Evolutionary conservation across 2,888 invertebrate genomes (phyloP).

Genomic region (Orthosia gothica): DNA sequence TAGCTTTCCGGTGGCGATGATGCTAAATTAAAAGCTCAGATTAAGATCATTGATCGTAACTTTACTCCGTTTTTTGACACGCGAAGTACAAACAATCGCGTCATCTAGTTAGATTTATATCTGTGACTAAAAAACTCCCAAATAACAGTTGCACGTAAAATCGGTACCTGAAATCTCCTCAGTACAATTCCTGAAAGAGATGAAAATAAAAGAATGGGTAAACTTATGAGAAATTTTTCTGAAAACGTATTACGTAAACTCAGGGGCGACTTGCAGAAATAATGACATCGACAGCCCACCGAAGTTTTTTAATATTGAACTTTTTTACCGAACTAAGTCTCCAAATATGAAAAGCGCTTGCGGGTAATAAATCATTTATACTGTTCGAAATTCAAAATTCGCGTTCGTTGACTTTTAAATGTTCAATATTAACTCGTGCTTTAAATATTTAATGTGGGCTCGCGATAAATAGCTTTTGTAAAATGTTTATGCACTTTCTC

Average conservation of each 20-base stretch:
- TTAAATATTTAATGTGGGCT: slow-evolving; percentile 48
- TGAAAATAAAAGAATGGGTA: slow-evolving; percentile 50
- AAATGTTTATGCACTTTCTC: slow-evolving; percentile 41
- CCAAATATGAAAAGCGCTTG: slow-evolving; percentile 62
- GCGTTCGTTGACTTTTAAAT: slow-evolving; percentile 54
- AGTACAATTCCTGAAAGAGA: slow-evolving; percentile 28
- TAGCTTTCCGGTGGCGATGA: too few relatives aligned
- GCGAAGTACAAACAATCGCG: too few relatives aligned
- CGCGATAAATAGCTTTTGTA: slow-evolving; percentile 36
- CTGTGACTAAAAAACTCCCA: too few relatives aligned
- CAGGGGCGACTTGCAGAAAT: slow-evolving; percentile 61
- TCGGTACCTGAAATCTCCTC: slow-evolving; percentile 16
- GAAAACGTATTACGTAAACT: slow-evolving; percentile 62
- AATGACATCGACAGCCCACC: slow-evolving; percentile 66
- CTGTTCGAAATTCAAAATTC: slow-evolving; percentile 61
- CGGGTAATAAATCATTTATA: slow-evolving; percentile 67
- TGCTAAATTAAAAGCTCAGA: too few relatives aligned
- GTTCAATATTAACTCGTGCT: slow-evolving; percentile 47
- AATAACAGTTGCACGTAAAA: slow-evolving; percentile 18
- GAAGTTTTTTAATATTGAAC: slow-evolving; percentile 79
- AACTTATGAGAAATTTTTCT: slow-evolving; percentile 58
- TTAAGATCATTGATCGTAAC: too few relatives aligned
- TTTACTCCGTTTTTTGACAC: too few relatives aligned
- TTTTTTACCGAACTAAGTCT: slow-evolving; percentile 67
- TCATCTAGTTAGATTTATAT: too few relatives aligned